Conservation (phyloP, 2,888 invertebrate genomes). For the Tachina fera region DNA sequence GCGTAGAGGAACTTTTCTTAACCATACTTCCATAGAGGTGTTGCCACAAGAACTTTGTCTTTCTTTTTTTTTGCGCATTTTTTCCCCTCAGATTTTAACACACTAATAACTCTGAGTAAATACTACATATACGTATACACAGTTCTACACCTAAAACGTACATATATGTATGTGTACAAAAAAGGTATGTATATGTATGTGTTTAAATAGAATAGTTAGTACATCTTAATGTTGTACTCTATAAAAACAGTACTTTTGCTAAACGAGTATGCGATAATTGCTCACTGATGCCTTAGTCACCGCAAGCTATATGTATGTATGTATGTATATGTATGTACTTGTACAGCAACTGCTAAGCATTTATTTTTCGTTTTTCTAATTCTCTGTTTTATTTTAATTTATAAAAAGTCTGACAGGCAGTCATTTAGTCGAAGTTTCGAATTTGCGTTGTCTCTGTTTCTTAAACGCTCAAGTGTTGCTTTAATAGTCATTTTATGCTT, state of each 20-base stretch:
- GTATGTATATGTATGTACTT: neutral
- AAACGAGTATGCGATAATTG: constrained; percentile 69
- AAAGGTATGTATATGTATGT: neutral
- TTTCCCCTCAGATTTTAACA: constrained; percentile 25
- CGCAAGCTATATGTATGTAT: constrained; percentile 45
- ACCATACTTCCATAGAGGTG: constrained; percentile 58
- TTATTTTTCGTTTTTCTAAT: constrained; percentile 22
- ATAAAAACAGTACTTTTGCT: constrained; percentile 52
- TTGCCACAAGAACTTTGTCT: constrained; percentile 66
- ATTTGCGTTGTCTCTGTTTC: constrained; percentile 39
- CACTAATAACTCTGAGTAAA: constrained; percentile 55
- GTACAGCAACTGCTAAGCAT: constrained; percentile 19
- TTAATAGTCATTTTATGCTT: constrained; percentile 10
- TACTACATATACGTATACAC: neutral
- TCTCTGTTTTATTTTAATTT: neutral
- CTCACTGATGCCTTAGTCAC: constrained; percentile 67
- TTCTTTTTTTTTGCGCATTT: neutral
- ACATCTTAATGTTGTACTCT: constrained; percentile 56
- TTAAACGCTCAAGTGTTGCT: constrained; percentile 51
- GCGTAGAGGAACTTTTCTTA: constrained; percentile 61
- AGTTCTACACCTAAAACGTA: neutral
- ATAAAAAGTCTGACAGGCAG: constrained; percentile 24
- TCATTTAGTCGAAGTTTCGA: constrained; percentile 47
- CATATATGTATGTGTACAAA: neutral
- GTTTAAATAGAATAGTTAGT: constrained; percentile 12